Evolutionary conservation across 2,888 invertebrate species (phyloP).

Genomic region (Drosophila vallismaia): DNA sequence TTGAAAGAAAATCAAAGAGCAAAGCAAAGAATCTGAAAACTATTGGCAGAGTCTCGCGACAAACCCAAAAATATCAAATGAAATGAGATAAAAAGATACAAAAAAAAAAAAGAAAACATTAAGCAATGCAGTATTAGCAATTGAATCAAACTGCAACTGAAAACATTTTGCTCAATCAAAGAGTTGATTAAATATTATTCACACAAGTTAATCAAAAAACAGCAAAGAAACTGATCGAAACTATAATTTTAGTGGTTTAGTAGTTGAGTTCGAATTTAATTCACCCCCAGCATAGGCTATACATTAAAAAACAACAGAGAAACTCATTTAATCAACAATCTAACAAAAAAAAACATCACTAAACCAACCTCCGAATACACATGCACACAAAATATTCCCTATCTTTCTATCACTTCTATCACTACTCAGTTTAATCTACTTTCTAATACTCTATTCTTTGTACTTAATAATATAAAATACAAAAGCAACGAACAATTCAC

Average conservation of each 20-base stretch:
- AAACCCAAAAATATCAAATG: slow-evolving; percentile 35
- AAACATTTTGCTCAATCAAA: slow-evolving; percentile 63
- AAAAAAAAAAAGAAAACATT: slow-evolving; percentile 11
- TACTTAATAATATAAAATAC: slow-evolving; percentile 35
- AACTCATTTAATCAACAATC: slow-evolving; percentile 10
- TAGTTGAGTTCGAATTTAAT: slow-evolving; percentile 69
- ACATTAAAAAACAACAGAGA: slow-evolving; percentile 25
- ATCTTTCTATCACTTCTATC: neutral
- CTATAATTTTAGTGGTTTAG: slow-evolving; percentile 42
- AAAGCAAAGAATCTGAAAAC: slow-evolving; percentile 19
- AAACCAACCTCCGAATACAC: slow-evolving; percentile 4
- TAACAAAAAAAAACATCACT: slow-evolving; percentile 28
- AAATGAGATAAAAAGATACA: slow-evolving; percentile 1
- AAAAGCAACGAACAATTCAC: slow-evolving; percentile 25
- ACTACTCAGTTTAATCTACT: neutral
- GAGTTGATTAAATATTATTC: slow-evolving; percentile 34
- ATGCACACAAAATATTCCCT: neutral
- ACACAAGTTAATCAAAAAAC: slow-evolving; percentile 36
- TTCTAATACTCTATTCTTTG: slow-evolving; percentile 28
- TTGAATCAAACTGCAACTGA: slow-evolving; percentile 30
- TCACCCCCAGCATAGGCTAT: slow-evolving; percentile 47
- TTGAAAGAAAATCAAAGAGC: slow-evolving; percentile 34
- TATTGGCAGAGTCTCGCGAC: slow-evolving; percentile 40
- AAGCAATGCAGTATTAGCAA: slow-evolving; percentile 41
- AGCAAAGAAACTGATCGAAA: slow-evolving; percentile 32